Percentiles rank a stretch among this genome's conserved stretches.
phyloP scores from a whole-genome alignment of 2,888 invertebrate genomes.

The Lycaena phlaeas region DNA sequence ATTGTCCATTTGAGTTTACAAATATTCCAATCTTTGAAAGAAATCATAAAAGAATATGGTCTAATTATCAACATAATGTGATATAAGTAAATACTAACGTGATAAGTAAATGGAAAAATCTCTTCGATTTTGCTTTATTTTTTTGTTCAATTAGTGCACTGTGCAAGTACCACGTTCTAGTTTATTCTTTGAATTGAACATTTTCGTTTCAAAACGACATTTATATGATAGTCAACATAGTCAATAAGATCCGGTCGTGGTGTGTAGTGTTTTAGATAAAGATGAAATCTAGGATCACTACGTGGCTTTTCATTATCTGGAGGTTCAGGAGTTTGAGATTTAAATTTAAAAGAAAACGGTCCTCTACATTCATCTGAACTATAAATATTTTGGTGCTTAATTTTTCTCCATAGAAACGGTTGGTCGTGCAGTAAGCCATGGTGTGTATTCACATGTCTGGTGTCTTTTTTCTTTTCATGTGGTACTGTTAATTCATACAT shows the following conservation, averaged over 20 bases:
- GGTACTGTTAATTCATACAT: slow-evolving; percentile 58
- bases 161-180: too few species aligned
- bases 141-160: too few species aligned
- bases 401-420: slow-evolving; percentile 56
- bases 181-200: slow-evolving; percentile 43
- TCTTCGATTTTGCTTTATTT: too few species aligned
- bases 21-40: too few species aligned
- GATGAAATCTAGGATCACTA: slow-evolving; percentile 51
- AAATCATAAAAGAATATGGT: too few species aligned
- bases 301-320: slow-evolving; percentile 24
- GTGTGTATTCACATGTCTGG: slow-evolving; percentile 38
- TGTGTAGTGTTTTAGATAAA: slow-evolving; percentile 53
- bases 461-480: slow-evolving; percentile 25
- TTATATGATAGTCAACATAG: slow-evolving; percentile 56
- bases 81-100: too few species aligned
- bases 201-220: slow-evolving; percentile 41
- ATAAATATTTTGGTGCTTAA: slow-evolving; percentile 24
- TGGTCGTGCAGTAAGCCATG: slow-evolving; percentile 46
- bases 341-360: slow-evolving; percentile 36
- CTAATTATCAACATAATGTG: too few species aligned
- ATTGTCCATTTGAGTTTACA: too few species aligned
- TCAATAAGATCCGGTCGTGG: slow-evolving; percentile 55
- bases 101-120: too few species aligned
- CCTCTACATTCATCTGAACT: slow-evolving; percentile 33
- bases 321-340: slow-evolving; percentile 28